Evolutionary conservation across 1,140 invertebrate species (phyloP).

Genomic region (Papilio dardanus): DNA sequence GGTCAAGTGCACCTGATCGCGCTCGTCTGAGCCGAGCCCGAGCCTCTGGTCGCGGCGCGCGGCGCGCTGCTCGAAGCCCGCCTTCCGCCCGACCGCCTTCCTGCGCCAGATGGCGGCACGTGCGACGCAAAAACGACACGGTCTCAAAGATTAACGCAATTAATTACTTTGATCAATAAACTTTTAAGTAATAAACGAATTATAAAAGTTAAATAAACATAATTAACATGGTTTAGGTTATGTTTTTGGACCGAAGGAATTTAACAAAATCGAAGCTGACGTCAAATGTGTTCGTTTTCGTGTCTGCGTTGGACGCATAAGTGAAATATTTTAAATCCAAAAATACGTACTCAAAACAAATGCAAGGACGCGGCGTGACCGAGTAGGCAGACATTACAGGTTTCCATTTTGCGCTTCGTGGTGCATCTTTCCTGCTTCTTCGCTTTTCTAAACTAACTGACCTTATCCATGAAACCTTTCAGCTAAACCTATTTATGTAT

Average conservation of each 20-base stretch:
- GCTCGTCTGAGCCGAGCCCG: conserved; percentile 42
- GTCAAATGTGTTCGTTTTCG: background rate
- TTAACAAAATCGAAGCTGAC: background rate
- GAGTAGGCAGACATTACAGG: conserved; percentile 6
- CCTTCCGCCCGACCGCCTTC: conserved; percentile 69
- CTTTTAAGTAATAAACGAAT: background rate
- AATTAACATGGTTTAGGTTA: background rate
- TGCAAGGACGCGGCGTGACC: background rate
- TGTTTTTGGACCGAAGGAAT: background rate
- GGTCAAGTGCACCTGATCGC: conserved; percentile 31
- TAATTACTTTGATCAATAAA: conserved; percentile 1
- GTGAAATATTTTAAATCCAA: conserved; percentile 6
- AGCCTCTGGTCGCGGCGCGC: too few species aligned
- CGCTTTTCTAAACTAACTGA: background rate
- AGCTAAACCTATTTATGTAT: background rate
- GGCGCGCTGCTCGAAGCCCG: conserved; percentile 56
- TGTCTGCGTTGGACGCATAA: background rate
- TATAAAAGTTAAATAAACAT: background rate
- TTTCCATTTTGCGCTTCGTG: background rate
- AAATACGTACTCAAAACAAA: conserved; percentile 8
- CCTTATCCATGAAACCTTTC: background rate
- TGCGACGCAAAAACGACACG: conserved; percentile 55
- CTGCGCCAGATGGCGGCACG: conserved; percentile 72
- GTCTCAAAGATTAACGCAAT: conserved; percentile 48
- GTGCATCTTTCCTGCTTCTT: background rate